A percentile compares a stretch with the other conserved stretches of the same genome.
phyloP scores from a whole-genome alignment of 1,140 invertebrate genomes.

The Triops longicaudatus region DNA sequence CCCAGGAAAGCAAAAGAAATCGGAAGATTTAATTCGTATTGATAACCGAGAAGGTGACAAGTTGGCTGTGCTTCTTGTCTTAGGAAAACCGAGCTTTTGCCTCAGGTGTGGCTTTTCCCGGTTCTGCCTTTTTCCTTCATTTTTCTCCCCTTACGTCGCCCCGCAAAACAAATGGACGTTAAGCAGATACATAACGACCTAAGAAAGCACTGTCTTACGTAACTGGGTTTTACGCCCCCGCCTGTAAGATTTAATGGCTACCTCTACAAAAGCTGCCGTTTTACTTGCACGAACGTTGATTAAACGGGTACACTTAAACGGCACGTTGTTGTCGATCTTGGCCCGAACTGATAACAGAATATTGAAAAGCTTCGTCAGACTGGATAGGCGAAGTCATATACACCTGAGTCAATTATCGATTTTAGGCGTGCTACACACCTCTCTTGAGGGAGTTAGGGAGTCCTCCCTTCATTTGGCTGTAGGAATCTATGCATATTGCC shows the following conservation, averaged over 20 bases:
- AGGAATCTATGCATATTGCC: not conserved
- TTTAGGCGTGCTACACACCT: not conserved
- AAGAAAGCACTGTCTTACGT: no score
- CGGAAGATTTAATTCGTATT: not conserved
- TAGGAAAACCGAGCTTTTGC: not conserved
- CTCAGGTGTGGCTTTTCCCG: constrained; percentile 5
- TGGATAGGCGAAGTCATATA: not conserved
- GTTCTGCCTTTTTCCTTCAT: not conserved
- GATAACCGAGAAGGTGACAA: not conserved
- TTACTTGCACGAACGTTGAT: no score
- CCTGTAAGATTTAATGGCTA: no score
- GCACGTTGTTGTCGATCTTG: not conserved
- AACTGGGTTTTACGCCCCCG: no score
- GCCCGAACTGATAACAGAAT: not conserved
- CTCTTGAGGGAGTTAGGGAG: not conserved
- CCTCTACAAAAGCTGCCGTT: no score
- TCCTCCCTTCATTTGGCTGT: not conserved
- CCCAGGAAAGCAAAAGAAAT: not conserved
- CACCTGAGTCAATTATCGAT: constrained; percentile 7
- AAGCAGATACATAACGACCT: not conserved
- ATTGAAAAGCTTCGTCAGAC: not conserved
- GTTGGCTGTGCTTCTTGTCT: not conserved
- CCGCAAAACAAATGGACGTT: not conserved
- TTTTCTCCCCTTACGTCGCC: not conserved
- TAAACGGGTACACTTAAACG: no score